Evolutionary conservation across 2,888 invertebrate species (phyloP), one percentile per base, ranked within the genome.

Genomic region (Leptinotarsa peninsularis): DNA sequence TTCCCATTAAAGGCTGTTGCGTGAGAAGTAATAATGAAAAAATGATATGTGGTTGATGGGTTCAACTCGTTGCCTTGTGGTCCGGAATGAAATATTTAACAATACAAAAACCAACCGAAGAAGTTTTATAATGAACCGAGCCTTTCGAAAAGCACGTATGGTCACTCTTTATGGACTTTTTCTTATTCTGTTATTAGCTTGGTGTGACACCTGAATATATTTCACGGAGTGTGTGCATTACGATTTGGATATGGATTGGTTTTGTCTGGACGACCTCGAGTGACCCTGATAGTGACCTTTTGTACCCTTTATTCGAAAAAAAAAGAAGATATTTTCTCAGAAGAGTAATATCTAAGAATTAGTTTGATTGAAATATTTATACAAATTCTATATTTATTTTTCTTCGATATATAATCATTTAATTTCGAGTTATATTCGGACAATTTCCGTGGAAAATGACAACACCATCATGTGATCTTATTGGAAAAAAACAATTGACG

Each of bases 91-190:
- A 76, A 76, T 73, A 71, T 71, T 69, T 76, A 76, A 67, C 76
- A 71, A 73, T 73, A 63, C 60, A 66, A 72, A 69, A 67, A 52
- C 60, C 67, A 67, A 52, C 60, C 67, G 18, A 60, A 71, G 76
- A 71, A 67, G 76, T 60, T 67, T 76, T 56, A 63, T 77, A 76
- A 78, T 75, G 69, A 78, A 74, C 49, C 76, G 52, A 60, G 69
- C 52, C 67, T 69, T 66, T 71, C 67, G 71, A 73, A 71, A 56
- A 69, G 68, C 78, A 78, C 78, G 78, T 78, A 73, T 68, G 49
- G 67, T 43, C 71, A 67, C 60, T 73, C 69, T 76, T 67, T 60
- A 73, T 76, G 67, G 27, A 54, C 60, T 73, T 72, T 71, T 71
- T 54, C 58, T 66, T 56, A 27, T 69, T 56, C 56, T 67, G 54